Conservation (phyloP, 37 sponge, comb jelly and placozoan species). For the Beroe forskalii region DNA sequence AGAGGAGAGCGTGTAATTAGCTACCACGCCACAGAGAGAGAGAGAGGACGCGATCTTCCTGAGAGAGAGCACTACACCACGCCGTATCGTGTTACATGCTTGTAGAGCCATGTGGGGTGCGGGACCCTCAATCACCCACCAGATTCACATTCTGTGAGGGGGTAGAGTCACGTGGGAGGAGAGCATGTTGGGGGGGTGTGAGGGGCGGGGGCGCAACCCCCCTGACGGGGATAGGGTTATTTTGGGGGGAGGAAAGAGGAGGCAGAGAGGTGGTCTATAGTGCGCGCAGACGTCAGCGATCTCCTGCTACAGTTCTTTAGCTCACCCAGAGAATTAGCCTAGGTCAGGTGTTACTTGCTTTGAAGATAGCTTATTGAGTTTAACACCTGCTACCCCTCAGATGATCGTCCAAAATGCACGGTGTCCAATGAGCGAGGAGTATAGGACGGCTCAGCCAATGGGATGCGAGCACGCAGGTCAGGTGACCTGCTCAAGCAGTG, state of each 20-base stretch:
- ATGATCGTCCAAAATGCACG: neutral
- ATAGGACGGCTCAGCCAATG: neutral
- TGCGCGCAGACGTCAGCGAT: neutral
- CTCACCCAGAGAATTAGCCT: constrained; percentile 16
- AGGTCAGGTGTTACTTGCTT: constrained; percentile 65
- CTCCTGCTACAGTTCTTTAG: neutral
- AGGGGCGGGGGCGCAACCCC: neutral
- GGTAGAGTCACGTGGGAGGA: neutral
- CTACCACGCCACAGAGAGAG: no score
- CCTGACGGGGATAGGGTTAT: neutral
- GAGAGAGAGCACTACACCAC: constrained; percentile 36
- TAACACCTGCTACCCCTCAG: constrained; percentile 23
- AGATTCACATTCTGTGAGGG: neutral
- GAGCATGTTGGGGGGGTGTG: neutral
- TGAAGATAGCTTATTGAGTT: constrained; percentile 63
- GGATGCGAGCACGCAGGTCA: neutral
- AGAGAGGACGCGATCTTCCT: no score
- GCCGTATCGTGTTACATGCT: constrained; percentile 36
- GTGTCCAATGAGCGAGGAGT: neutral
- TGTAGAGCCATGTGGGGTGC: constrained; percentile 1
- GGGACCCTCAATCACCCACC: neutral
- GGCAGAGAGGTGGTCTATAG: neutral
- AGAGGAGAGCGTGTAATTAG: constrained; percentile 35
- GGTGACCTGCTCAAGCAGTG: constrained; percentile 27
- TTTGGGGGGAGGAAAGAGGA: constrained; percentile 2